Conservation (phyloP, 1,140 invertebrate species). For the Scaptomyza hsui region DNA sequence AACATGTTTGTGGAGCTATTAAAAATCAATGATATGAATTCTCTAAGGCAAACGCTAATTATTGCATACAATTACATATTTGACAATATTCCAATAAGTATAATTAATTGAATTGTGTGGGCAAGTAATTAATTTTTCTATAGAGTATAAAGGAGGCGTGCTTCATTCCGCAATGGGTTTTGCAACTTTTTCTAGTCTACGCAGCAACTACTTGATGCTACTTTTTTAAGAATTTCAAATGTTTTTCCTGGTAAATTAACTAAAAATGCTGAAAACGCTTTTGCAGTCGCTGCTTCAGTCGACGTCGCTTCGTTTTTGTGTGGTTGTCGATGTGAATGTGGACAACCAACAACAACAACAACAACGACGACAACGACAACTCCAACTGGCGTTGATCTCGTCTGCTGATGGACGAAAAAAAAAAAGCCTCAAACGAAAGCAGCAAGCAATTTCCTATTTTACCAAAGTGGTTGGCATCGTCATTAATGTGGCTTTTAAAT, state of each 20-base stretch:
- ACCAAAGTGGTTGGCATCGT: constrained; percentile 75
- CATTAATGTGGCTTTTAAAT: constrained; percentile 82
- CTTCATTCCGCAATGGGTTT: constrained; percentile 30
- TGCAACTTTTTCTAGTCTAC: constrained; percentile 60
- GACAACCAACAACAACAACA: constrained; percentile 17
- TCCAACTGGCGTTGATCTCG: constrained; percentile 57
- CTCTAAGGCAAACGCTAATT: not conserved
- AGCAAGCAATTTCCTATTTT: constrained; percentile 78
- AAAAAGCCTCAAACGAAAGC: constrained; percentile 54
- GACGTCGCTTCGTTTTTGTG: constrained; percentile 56
- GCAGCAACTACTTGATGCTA: constrained; percentile 60
- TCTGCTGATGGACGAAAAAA: constrained; percentile 58
- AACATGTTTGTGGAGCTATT: not conserved
- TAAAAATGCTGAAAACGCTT: constrained; percentile 84
- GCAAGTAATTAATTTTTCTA: not conserved
- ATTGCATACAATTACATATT: too few species aligned
- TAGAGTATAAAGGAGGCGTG: constrained; percentile 51
- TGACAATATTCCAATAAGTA: not conserved
- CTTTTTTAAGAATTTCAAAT: constrained; percentile 81
- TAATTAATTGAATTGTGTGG: not conserved
- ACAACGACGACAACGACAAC: constrained; percentile 12
- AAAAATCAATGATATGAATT: not conserved
- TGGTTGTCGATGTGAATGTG: constrained; percentile 24
- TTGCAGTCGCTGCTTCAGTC: constrained; percentile 40
- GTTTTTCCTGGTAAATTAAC: constrained; percentile 84